These are phyloP conservation scores for Horisme vitalbata DNA, from an alignment of 2,888 invertebrate genomes.

Conservation along the genomic window DNA sequence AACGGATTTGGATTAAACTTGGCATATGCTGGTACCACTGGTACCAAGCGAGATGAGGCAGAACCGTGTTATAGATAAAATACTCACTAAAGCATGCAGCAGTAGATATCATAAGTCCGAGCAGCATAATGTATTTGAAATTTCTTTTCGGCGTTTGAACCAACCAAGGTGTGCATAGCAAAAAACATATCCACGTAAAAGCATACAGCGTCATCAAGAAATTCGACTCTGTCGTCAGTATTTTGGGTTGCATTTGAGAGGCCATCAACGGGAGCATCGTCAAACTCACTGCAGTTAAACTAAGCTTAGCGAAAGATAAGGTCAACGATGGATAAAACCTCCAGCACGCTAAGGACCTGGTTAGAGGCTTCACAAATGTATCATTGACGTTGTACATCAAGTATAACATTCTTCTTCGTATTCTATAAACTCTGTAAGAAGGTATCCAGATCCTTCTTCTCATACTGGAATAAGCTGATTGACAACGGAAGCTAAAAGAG, in stretches of 20 bases:
- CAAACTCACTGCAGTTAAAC: constrained; percentile 61
- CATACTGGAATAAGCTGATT: constrained; percentile 65
- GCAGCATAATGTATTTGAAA: constrained; percentile 64
- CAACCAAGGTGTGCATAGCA: constrained; percentile 72
- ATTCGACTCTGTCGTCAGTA: constrained; percentile 64
- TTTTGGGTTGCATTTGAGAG: constrained; percentile 60
- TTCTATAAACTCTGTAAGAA: constrained; percentile 68
- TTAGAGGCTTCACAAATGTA: constrained; percentile 72
- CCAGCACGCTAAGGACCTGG: constrained; percentile 70
- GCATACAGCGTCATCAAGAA: constrained; percentile 71
- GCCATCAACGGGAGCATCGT: constrained; percentile 66
- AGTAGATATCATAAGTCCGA: constrained; percentile 62
- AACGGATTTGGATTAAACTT: no score
- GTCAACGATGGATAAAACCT: constrained; percentile 74
- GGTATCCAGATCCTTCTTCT: constrained; percentile 67
- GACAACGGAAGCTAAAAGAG: constrained; percentile 71
- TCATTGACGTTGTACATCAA: constrained; percentile 67
- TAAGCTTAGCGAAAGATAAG: constrained; percentile 61
- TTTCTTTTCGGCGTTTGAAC: constrained; percentile 70
- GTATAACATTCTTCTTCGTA: constrained; percentile 61
- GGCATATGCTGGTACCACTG: no score
- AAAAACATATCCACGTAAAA: constrained; percentile 75
- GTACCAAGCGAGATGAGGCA: no score
- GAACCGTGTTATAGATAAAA: not conserved
- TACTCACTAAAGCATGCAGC: constrained; percentile 66